Evolutionary conservation across 2,113 vertebrate species (phyloP), one percentile per base, ranked within the genome.

Genomic region (Syrrhaptes paradoxus): DNA sequence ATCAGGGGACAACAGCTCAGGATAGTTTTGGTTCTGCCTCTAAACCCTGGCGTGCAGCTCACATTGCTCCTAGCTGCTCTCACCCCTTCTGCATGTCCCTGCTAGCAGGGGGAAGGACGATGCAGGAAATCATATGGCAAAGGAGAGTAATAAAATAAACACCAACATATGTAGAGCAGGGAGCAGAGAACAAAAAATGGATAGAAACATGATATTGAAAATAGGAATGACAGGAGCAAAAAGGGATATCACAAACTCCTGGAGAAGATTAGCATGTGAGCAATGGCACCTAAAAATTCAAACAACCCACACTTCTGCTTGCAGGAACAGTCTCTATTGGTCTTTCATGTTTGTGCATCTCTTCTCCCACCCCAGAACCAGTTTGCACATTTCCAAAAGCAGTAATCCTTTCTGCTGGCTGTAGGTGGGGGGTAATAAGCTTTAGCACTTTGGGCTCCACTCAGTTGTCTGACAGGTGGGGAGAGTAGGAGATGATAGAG

Each of bases 271-370:
- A 57, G 21, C 26, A 36, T 77, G 65, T 90, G 68, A 77, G 73
- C 34, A 74, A 25, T 20, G 49, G n/a, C 38, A 80, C 51, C 88
- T 79, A 66, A 94, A 94, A 88, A 92, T 86, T 62, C 85, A 90
- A 83, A 25, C 75, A 88, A 46, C 63, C 70, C 41, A 73, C 88
- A 21, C 54, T 82, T 83, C 45, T 80, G 24, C 72, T 83, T 66
- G 31, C 59, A 90, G 83, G 52, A 83, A 59, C 55, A 73, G 34
- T 43, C 49, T 80, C 72, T 95, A n/a, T 43, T 77, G 79, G 14
- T 94, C 86, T 83, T 88, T 65, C 67, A 70, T 13, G 7, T 66
- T 43, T 70, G 83, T 58, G 8, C 26, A 25, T 66, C 36, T 63
- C 34, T 79, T 87, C 31, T 55, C 83, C 55, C 38, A 93, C 28